phyloP scores from a whole-genome alignment of 2,888 invertebrate genomes.

The Brenthis daphne region DNA sequence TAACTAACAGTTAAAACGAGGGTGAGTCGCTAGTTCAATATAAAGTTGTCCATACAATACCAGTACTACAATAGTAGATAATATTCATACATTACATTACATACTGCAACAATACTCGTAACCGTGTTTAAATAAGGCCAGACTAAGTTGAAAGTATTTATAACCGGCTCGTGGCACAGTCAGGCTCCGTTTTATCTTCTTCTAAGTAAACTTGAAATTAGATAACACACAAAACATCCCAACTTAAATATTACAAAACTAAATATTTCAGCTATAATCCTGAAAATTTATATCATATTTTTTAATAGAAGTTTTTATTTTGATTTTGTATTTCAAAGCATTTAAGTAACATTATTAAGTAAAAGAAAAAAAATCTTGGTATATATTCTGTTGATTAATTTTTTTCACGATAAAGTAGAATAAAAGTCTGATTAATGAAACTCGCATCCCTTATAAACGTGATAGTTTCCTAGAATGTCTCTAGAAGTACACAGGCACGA shows the following conservation, averaged over 20 bases:
- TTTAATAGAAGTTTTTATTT: too few species aligned
- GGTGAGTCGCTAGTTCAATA: too few species aligned
- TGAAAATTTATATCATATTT: not conserved
- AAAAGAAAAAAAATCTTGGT: too few species aligned
- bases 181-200: constrained; percentile 28
- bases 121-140: constrained; percentile 6
- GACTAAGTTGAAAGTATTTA: constrained; percentile 10
- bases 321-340: too few species aligned
- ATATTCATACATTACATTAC: not conserved
- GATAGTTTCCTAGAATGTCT: constrained; percentile 13
- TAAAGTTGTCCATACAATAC: too few species aligned
- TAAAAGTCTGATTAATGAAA: constrained; percentile 1
- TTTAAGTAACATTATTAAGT: too few species aligned
- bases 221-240: constrained; percentile 17
- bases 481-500: not conserved
- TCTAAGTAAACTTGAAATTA: constrained; percentile 26
- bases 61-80: not conserved
- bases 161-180: constrained; percentile 13
- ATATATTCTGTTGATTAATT: not conserved
- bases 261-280: not conserved
- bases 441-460: not conserved
- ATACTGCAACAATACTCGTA: not conserved
- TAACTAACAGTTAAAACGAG: too few species aligned
- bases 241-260: constrained; percentile 5
- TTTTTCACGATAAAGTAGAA: constrained; percentile 3